Evolutionary conservation across 2,888 invertebrate species (phyloP).

Genomic region (Diplolepis rosae): DNA sequence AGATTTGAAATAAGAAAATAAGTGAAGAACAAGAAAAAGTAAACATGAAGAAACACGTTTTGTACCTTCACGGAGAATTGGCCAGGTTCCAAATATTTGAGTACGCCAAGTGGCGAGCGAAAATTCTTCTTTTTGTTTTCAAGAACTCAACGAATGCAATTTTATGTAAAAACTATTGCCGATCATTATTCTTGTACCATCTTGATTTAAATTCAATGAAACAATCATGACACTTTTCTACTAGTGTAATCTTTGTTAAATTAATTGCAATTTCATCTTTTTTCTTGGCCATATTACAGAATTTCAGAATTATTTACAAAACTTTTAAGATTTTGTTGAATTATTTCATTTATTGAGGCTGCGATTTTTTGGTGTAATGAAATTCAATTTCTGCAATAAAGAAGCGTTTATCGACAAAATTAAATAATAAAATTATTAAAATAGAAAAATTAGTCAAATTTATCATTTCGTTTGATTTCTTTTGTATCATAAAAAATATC

Average conservation of each 20-base stretch:
- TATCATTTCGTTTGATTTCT: too few relatives aligned
- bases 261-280: too few relatives aligned
- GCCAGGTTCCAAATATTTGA: background rate
- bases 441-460: too few relatives aligned
- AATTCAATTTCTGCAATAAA: too few relatives aligned
- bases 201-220: background rate
- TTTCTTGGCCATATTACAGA: too few relatives aligned
- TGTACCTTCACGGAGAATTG: constrained; percentile 9
- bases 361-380: too few relatives aligned
- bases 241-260: background rate
- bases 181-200: background rate
- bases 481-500: too few relatives aligned
- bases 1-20: constrained; percentile 17
- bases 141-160: constrained; percentile 3
- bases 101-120: constrained; percentile 5
- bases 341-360: too few relatives aligned
- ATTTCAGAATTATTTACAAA: too few relatives aligned
- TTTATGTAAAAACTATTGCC: background rate
- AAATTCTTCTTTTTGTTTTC: background rate
- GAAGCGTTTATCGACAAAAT: too few relatives aligned
- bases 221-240: background rate
- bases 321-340: too few relatives aligned
- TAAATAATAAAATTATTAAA: too few relatives aligned
- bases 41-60: constrained; percentile 19
- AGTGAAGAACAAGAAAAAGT: constrained; percentile 18